phyloP scores from a whole-genome alignment of 1,140 invertebrate genomes.

The Trachymyrmex septentrionalis region DNA sequence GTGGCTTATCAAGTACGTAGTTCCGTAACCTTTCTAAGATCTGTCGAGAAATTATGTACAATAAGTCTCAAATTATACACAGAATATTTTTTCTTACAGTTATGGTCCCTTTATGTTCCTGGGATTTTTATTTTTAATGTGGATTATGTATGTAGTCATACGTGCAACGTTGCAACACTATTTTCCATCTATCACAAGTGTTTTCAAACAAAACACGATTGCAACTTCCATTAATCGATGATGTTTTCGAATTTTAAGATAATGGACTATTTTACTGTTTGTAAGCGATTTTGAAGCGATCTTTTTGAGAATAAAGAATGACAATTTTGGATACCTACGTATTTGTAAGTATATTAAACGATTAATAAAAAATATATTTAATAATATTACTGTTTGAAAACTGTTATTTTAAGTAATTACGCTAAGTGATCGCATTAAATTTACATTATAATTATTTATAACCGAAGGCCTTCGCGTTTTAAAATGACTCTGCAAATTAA shows the following conservation, averaged over 20 bases:
- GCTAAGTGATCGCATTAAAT: not conserved
- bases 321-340: not conserved
- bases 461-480: not conserved
- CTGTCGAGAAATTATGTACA: not conserved
- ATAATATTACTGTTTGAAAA: constrained; percentile 6
- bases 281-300: not conserved
- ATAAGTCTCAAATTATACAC: not conserved
- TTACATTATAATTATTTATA: constrained; percentile 44
- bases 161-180: constrained; percentile 81
- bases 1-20: constrained; percentile 79
- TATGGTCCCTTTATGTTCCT: constrained; percentile 77
- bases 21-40: constrained; percentile 5
- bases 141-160: constrained; percentile 78
- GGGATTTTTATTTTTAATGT: constrained; percentile 73
- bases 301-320: not conserved
- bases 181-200: constrained; percentile 25
- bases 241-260: not conserved
- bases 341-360: constrained; percentile 13
- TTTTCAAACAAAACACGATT: constrained; percentile 28
- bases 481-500: not conserved
- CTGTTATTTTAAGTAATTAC: not conserved
- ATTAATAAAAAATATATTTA: not conserved
- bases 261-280: not conserved
- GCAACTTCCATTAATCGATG: constrained; percentile 30
- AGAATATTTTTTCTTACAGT: constrained; percentile 72